These are phyloP conservation scores for Entomobrya multifasciata DNA, from an alignment of 2,888 invertebrate species.

Conservation along the genomic window DNA sequence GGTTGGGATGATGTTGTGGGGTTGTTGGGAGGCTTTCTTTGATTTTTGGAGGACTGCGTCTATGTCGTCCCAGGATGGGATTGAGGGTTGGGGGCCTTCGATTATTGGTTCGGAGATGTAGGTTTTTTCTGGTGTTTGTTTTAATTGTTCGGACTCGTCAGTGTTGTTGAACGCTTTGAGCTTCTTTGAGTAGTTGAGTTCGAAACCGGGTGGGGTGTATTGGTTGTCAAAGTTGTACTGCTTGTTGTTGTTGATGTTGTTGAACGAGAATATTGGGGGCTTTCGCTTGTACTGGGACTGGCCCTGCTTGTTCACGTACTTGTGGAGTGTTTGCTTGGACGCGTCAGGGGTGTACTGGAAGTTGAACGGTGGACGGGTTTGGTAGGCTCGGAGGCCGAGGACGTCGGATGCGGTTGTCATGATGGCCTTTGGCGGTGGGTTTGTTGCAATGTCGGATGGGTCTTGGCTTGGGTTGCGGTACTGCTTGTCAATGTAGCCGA, in stretches of 20 bases:
- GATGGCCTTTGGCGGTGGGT: slow-evolving; percentile 55
- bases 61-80: background rate
- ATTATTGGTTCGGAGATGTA: slow-evolving; percentile 41
- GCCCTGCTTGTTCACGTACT: background rate
- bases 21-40: background rate
- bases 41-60: background rate
- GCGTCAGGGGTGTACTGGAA: background rate
- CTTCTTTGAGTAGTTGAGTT: background rate
- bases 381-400: background rate
- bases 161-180: slow-evolving; percentile 17
- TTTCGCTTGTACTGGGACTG: background rate
- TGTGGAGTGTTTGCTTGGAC: background rate
- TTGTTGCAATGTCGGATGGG: slow-evolving; percentile 21
- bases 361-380: background rate
- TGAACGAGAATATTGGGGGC: background rate
- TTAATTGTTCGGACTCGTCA: background rate
- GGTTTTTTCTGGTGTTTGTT: background rate
- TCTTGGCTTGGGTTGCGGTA: background rate
- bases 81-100: background rate
- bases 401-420: slow-evolving; percentile 52
- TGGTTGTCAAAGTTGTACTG: background rate
- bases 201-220: background rate
- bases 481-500: slow-evolving; percentile 25
- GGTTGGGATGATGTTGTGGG: background rate
- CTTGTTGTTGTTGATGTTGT: slow-evolving; percentile 10